These are phyloP conservation scores for Nomada lathburiana DNA, from an alignment of 2,888 invertebrate species.

Conservation along the genomic window DNA sequence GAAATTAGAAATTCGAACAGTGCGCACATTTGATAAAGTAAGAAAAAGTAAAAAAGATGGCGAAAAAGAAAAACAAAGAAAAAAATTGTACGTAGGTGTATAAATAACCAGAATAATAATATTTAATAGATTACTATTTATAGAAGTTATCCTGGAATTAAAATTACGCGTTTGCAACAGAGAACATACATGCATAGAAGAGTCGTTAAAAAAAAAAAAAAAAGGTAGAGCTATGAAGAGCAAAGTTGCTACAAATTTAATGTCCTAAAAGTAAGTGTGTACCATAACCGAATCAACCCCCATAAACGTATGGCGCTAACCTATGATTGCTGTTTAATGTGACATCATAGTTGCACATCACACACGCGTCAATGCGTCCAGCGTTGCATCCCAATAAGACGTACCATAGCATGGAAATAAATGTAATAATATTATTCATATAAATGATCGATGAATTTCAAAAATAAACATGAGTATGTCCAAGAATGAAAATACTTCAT, in stretches of 20 bases:
- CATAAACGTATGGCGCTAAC: slow-evolving; percentile 82
- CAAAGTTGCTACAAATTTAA: slow-evolving; percentile 60
- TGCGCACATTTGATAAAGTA: slow-evolving; percentile 46
- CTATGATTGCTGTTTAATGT: slow-evolving; percentile 84
- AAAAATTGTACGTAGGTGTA: slow-evolving; percentile 47
- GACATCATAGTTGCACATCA: slow-evolving; percentile 83
- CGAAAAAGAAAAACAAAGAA: slow-evolving; percentile 7
- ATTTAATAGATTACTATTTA: slow-evolving; percentile 22
- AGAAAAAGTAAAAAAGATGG: slow-evolving; percentile 18
- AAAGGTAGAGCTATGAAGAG: slow-evolving; percentile 52
- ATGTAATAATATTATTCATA: slow-evolving; percentile 78
- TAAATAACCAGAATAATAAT: slow-evolving; percentile 33
- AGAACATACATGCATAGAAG: slow-evolving; percentile 59
- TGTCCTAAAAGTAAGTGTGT: slow-evolving; percentile 69
- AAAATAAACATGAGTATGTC: slow-evolving; percentile 63
- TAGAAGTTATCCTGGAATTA: slow-evolving; percentile 36
- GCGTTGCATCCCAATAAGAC: slow-evolving; percentile 82
- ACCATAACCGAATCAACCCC: slow-evolving; percentile 79
- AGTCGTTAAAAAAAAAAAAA: slow-evolving; percentile 43
- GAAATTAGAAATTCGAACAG: slow-evolving; percentile 41
- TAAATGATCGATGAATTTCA: slow-evolving; percentile 58
- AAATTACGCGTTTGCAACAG: slow-evolving; percentile 43
- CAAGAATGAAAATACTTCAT: slow-evolving; percentile 70
- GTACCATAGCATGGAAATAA: slow-evolving; percentile 84
- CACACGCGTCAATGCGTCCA: slow-evolving; percentile 81